Percentiles rank a stretch among this genome's conserved stretches.
Conservation (phyloP, 30 jellyfish, hydroid and myxozoan species). For the Chrysaora quinquecirrha region DNA sequence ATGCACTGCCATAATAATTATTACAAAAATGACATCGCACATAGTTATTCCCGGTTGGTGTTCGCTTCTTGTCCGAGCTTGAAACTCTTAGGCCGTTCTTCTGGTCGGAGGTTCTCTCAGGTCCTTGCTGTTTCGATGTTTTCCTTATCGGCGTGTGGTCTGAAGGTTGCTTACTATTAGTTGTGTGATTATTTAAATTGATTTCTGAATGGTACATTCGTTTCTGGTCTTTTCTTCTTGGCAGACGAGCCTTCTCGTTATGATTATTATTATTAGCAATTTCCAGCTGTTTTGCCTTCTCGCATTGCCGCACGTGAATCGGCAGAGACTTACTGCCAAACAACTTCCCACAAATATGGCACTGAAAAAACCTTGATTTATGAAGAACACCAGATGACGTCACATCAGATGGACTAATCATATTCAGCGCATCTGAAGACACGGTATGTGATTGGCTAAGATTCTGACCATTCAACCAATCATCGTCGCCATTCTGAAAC, state of each 20-base stretch:
- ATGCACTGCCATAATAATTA: constrained; percentile 75
- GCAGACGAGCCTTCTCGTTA: background rate
- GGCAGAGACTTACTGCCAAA: constrained; percentile 79
- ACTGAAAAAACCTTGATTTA: constrained; percentile 39
- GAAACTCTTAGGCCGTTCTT: background rate
- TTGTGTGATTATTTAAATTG: background rate
- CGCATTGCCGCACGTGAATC: constrained; percentile 76
- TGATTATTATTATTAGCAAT: constrained; percentile 4
- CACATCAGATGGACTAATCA: background rate
- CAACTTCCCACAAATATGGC: constrained; percentile 66
- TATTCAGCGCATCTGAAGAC: constrained; percentile 21
- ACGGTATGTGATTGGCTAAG: constrained; percentile 51
- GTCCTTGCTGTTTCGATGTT: background rate
- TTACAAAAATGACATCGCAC: constrained; percentile 57
- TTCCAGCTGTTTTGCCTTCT: constrained; percentile 40
- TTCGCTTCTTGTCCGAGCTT: background rate
- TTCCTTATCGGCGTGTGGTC: background rate
- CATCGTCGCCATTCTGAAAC: constrained; percentile 21
- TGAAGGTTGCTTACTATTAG: background rate
- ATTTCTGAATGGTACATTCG: background rate
- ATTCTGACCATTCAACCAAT: constrained; percentile 18
- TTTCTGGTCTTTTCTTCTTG: background rate
- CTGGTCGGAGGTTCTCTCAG: background rate
- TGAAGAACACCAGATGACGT: background rate
- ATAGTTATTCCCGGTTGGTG: constrained; percentile 14